Evolutionary conservation across 2,113 vertebrate genomes (phyloP).

Genomic region (Pontoporia blainvillei): DNA sequence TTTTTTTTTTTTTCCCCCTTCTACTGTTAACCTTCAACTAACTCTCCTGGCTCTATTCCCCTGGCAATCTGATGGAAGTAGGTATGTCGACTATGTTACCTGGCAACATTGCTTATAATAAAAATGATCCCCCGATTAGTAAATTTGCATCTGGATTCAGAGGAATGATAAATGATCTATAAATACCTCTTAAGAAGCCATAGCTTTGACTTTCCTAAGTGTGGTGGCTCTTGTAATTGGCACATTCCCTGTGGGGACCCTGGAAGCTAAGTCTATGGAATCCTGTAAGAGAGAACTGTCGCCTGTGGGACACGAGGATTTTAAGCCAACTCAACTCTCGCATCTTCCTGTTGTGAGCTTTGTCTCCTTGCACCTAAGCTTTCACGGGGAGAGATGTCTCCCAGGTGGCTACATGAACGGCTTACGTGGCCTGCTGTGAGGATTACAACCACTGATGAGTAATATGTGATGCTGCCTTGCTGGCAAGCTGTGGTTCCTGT

Average conservation of each 20-base stretch:
- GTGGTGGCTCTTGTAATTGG: not conserved
- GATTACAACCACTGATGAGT: not conserved
- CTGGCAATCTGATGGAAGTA: not conserved
- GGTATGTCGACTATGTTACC: not conserved
- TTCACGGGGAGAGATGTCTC: not conserved
- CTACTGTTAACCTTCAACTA: not conserved
- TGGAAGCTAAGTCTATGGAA: not conserved
- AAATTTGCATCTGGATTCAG: not conserved
- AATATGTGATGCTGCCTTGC: not conserved
- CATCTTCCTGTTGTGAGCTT: not conserved
- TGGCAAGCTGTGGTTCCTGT: not conserved
- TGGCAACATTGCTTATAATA: not conserved
- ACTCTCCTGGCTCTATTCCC: not conserved
- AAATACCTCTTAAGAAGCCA: not conserved
- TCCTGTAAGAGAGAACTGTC: not conserved
- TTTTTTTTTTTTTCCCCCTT: no score
- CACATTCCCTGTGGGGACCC: not conserved
- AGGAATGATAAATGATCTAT: not conserved
- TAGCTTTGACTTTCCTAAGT: not conserved
- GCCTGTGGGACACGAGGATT: not conserved
- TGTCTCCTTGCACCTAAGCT: not conserved
- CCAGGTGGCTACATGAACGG: not conserved
- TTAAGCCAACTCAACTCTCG: not conserved
- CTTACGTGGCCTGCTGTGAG: not conserved
- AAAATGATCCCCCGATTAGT: conserved; percentile 14